Conservation (phyloP, 2,797 vertebrate species). For the Lemur catta region DNA sequence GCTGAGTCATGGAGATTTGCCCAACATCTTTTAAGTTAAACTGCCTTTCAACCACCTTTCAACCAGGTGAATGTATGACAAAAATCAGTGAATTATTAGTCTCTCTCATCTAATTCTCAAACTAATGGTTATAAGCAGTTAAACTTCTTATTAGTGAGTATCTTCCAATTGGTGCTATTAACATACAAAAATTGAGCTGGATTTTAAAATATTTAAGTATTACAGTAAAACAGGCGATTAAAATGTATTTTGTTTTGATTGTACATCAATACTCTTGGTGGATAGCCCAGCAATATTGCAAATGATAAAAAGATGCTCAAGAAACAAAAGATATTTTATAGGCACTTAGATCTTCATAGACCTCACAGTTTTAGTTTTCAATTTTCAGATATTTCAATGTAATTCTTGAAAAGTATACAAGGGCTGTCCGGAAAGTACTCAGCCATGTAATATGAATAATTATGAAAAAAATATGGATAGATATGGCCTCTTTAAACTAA, state of each 20-base stretch:
- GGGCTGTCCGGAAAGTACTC: too few relatives aligned
- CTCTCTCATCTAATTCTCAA: neutral
- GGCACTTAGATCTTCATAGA: neutral
- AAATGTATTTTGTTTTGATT: neutral
- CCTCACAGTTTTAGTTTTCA: neutral
- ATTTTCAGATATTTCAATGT: slow-evolving; percentile 11
- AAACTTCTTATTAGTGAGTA: neutral
- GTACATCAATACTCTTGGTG: neutral
- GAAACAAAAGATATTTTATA: neutral
- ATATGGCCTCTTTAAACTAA: neutral
- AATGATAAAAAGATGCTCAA: slow-evolving; percentile 20
- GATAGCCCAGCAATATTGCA: neutral
- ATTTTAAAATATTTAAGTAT: neutral
- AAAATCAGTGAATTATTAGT: neutral
- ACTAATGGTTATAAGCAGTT: neutral
- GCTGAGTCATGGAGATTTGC: neutral
- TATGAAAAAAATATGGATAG: neutral
- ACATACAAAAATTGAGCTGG: neutral
- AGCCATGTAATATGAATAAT: too few relatives aligned
- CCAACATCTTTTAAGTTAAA: neutral
- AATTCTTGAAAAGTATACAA: neutral
- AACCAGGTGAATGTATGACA: neutral
- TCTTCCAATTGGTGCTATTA: neutral
- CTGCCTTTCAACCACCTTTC: neutral
- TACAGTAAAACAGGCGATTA: neutral